Evolutionary conservation across 2,888 invertebrate genomes (phyloP).

Genomic region (Urechis unicinctus): DNA sequence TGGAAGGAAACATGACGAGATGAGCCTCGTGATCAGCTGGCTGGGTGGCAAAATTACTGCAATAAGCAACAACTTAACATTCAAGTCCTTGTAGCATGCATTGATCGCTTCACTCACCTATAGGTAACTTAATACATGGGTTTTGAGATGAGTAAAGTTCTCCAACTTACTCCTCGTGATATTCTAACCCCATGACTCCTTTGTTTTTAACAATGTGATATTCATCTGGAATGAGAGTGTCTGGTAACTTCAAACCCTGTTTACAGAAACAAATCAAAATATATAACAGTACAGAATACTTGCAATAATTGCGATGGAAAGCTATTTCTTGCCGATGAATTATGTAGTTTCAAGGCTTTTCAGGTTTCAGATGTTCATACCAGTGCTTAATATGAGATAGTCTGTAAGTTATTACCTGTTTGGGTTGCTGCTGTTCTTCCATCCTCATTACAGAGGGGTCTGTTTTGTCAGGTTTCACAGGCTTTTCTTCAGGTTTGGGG

Average conservation of each 20-base stretch:
- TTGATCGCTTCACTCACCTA: too few species aligned
- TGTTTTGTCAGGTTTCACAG: conserved; percentile 24
- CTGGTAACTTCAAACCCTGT: conserved; percentile 41
- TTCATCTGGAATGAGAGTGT: conserved; percentile 47
- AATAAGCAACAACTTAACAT: background rate
- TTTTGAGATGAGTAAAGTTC: background rate
- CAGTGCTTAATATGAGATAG: too few species aligned
- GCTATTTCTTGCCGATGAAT: too few species aligned
- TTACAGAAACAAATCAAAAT: background rate
- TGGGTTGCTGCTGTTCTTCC: conserved; percentile 20
- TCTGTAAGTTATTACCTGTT: too few species aligned
- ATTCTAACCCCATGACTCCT: conserved; percentile 46
- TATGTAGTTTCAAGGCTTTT: too few species aligned
- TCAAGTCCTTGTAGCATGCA: too few species aligned
- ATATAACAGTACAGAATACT: too few species aligned
- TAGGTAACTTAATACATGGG: too few species aligned
- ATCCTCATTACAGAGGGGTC: conserved; percentile 36
- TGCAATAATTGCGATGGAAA: too few species aligned
- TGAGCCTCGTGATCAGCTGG: conserved; percentile 47
- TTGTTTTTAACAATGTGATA: conserved; percentile 49
- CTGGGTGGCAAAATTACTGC: conserved; percentile 44
- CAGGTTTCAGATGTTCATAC: too few species aligned
- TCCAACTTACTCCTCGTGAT: conserved; percentile 43
- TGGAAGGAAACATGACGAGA: conserved; percentile 47
- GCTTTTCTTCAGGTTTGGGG: conserved; percentile 31